Conservation (phyloP, 2,797 vertebrate species). For the Crypturellus tataupa region DNA sequence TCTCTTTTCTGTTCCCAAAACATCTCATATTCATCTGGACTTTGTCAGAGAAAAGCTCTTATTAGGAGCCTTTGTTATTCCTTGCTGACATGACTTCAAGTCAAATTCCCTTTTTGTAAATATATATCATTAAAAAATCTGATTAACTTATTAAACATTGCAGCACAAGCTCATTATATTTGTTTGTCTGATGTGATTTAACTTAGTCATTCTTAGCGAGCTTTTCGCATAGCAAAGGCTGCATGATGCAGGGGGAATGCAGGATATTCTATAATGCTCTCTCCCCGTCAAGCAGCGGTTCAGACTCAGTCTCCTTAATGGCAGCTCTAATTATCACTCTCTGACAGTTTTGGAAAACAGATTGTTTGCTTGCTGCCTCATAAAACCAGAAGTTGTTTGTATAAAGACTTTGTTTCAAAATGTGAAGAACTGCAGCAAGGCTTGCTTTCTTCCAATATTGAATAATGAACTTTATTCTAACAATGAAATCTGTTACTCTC, state of each 20-base stretch:
- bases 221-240: slow-evolving; percentile 21
- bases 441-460: background rate
- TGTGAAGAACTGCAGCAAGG: slow-evolving; percentile 16
- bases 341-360: slow-evolving; percentile 1
- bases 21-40: slow-evolving; percentile 68
- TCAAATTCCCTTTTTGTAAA: slow-evolving; percentile 53
- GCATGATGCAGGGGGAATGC: background rate
- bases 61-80: slow-evolving; percentile 54
- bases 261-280: background rate
- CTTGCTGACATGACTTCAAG: slow-evolving; percentile 45
- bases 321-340: slow-evolving; percentile 41
- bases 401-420: slow-evolving; percentile 4
- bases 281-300: background rate
- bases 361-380: slow-evolving; percentile 9
- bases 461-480: background rate
- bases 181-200: slow-evolving; percentile 63
- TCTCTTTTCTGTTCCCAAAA: slow-evolving; percentile 44
- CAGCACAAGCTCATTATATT: slow-evolving; percentile 62
- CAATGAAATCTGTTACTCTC: background rate
- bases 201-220: slow-evolving; percentile 41
- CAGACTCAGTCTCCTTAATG: slow-evolving; percentile 8
- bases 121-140: slow-evolving; percentile 67
- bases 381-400: background rate
- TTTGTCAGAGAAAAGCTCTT: slow-evolving; percentile 50
- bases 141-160: slow-evolving; percentile 70